Conservation (phyloP, 2,888 invertebrate genomes). For the Sisyra terminalis region DNA sequence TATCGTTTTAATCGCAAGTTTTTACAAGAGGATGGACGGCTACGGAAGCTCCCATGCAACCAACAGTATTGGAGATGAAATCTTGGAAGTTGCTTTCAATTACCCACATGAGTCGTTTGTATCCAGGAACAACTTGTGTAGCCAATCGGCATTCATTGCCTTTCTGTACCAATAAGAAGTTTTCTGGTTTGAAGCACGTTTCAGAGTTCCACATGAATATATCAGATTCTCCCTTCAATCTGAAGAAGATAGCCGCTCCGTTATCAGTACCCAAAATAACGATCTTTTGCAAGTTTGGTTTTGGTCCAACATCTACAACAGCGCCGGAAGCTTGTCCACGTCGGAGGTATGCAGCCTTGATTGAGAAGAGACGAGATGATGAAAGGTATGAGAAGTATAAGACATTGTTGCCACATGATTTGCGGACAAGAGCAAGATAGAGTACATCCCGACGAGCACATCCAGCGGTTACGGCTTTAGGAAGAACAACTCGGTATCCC, state of each 20-base stretch:
- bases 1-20: slow-evolving; percentile 21
- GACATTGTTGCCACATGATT: slow-evolving; percentile 29
- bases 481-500: slow-evolving; percentile 39
- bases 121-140: slow-evolving; percentile 42
- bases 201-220: slow-evolving; percentile 47
- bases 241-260: slow-evolving; percentile 38
- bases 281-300: slow-evolving; percentile 31
- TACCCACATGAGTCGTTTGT: slow-evolving; percentile 41
- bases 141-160: slow-evolving; percentile 40
- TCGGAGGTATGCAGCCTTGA: slow-evolving; percentile 34
- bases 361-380: slow-evolving; percentile 35
- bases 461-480: slow-evolving; percentile 29
- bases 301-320: slow-evolving; percentile 38
- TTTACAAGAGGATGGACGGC: slow-evolving; percentile 40
- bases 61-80: slow-evolving; percentile 38
- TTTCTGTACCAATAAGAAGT: slow-evolving; percentile 37
- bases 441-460: slow-evolving; percentile 34
- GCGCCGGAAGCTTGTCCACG: slow-evolving; percentile 34
- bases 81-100: slow-evolving; percentile 51
- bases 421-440: slow-evolving; percentile 35
- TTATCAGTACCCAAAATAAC: slow-evolving; percentile 43
- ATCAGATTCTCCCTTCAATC: slow-evolving; percentile 36
- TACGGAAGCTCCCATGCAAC: slow-evolving; percentile 43
- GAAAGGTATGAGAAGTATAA: slow-evolving; percentile 42
- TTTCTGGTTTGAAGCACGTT: slow-evolving; percentile 34